phyloP scores from a whole-genome alignment of 2,797 vertebrate genomes.

The Moxostoma hubbsi region DNA sequence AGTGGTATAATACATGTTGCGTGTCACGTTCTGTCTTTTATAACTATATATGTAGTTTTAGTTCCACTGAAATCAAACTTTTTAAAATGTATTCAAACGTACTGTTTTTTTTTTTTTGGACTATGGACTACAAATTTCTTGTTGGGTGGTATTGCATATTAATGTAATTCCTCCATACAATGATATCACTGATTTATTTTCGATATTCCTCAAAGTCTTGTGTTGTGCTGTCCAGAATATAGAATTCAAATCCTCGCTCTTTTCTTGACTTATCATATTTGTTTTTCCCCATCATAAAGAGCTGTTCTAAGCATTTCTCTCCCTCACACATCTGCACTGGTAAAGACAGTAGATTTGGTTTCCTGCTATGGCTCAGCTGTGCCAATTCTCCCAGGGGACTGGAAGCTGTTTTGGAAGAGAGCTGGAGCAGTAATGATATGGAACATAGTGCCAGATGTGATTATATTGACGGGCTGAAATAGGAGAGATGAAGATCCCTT shows the following conservation, averaged over 20 bases:
- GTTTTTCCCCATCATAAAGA: conserved; percentile 17
- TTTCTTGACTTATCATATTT: not conserved
- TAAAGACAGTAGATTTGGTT: conserved; percentile 40
- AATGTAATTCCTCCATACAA: not conserved
- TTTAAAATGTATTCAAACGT: no score
- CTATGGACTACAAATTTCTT: not conserved
- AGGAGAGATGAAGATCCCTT: conserved; percentile 71
- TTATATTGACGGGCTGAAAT: conserved; percentile 68
- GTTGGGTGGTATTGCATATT: not conserved
- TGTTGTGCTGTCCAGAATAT: conserved; percentile 18
- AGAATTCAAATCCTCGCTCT: not conserved
- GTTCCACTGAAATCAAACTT: no score
- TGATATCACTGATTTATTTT: not conserved
- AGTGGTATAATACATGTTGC: no score
- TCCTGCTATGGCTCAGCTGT: conserved; percentile 36
- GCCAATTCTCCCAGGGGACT: conserved; percentile 53
- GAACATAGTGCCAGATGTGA: conserved; percentile 71
- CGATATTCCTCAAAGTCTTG: not conserved
- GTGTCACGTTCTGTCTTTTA: no score
- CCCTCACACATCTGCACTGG: conserved; percentile 29
- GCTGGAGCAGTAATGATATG: conserved; percentile 67
- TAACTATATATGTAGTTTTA: no score
- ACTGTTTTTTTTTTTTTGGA: not conserved
- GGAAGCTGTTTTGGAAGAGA: conserved; percentile 63
- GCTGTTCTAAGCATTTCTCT: conserved; percentile 27